Evolutionary conservation across 2,888 invertebrate genomes (phyloP), one percentile per base, ranked within the genome.

Genomic region (Erebia palarica): DNA sequence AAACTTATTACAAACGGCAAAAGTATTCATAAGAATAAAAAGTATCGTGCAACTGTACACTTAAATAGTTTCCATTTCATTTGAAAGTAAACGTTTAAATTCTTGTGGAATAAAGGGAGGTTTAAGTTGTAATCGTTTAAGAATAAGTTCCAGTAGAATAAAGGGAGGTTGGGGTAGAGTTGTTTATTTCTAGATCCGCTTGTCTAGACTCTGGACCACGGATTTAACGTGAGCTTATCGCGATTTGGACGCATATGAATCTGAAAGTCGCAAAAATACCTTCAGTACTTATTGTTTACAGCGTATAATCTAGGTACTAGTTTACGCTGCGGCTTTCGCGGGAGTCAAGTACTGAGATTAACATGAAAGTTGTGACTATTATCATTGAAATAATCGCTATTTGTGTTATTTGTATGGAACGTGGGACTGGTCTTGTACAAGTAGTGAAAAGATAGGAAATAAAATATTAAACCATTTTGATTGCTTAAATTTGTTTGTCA

Each of bases 151-250:
- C 16, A 1, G 16, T 42, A 36, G 42, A 42, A 55, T 42, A 65
- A 65, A 65, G 65, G 36, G 27, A 21, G 21, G 1, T 11, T 5
- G 49, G n/a, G 63, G 55, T 36, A 27, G 53, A 7, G 65, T 55
- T 65, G 55, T 65, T 65, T 65, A 65, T 65, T 55, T 53, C 53
- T 13, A 55, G 16, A n/a, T 65, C 21, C 47, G 21, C 18, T 65
- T 65, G 51, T 65, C 65, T 65, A 63, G 49, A 63, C 47, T 49
- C 13, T 8, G 49, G 47, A 47, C 47, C 5, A 47, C 55, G 65
- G 65, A 42, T 65, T 55, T 55, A 65, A 53, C 53, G 65, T 55
- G 65, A 53, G 65, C 36, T 65, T 65, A 65, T 65, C 55, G 53
- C 36, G 53, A 42, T 18, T 55, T 55, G 4, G 13, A 55, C 16